Conservation (phyloP, 2,888 invertebrate genomes). For the Drosophila rubida region DNA sequence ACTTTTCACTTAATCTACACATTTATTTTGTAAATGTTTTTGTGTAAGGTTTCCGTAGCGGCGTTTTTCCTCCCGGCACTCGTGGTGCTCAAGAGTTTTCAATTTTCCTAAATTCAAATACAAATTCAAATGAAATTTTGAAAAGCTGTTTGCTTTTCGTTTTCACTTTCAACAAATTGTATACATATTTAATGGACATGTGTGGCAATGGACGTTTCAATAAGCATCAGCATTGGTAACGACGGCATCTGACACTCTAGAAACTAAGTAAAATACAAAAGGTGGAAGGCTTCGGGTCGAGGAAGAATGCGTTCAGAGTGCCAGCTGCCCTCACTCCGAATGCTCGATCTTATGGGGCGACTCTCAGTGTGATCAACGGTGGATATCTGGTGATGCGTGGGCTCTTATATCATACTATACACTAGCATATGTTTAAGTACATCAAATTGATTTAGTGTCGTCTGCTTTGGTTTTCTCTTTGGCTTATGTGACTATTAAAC, state of each 20-base stretch:
- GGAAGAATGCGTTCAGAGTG: constrained; percentile 5
- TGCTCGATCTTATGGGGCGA: constrained; percentile 25
- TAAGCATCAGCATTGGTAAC: constrained; percentile 33
- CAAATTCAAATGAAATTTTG: constrained; percentile 25
- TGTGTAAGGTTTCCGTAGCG: constrained; percentile 73
- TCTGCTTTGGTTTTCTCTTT: constrained; percentile 10
- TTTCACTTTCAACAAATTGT: constrained; percentile 10
- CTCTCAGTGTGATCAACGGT: constrained; percentile 34
- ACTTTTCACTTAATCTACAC: constrained; percentile 39
- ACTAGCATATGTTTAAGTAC: neutral
- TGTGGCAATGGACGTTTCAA: constrained; percentile 24
- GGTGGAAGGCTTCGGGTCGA: neutral
- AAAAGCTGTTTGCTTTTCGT: neutral
- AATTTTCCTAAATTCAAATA: constrained; percentile 28
- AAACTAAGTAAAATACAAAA: neutral
- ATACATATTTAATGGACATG: constrained; percentile 21
- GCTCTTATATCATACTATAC: constrained; percentile 29
- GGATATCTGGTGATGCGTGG: constrained; percentile 48
- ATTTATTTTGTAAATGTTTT: constrained; percentile 47
- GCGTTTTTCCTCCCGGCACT: constrained; percentile 59
- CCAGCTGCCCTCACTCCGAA: constrained; percentile 45
- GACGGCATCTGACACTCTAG: constrained; percentile 15
- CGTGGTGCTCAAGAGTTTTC: constrained; percentile 41
- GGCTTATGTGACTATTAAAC: constrained; percentile 8
- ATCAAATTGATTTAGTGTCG: constrained; percentile 4